These are phyloP conservation scores for Gymnopithys bicolor DNA, from an alignment of 2,797 vertebrate species.

Conservation along the genomic window DNA sequence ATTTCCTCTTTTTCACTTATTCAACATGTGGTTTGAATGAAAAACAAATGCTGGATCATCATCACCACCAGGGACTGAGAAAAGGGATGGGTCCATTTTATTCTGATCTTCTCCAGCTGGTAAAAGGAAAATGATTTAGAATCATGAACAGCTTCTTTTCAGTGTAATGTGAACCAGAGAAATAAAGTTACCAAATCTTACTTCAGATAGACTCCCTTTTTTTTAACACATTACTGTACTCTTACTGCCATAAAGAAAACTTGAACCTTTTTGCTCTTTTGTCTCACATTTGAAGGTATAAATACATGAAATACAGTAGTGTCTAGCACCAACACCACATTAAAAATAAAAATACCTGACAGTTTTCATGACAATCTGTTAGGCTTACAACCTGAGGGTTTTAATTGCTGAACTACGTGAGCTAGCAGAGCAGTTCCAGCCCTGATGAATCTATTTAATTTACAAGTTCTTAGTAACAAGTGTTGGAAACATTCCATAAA, in stretches of 20 bases:
- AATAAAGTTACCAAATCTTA: slow-evolving; percentile 25
- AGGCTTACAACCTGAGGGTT: not conserved
- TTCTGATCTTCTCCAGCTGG: slow-evolving; percentile 61
- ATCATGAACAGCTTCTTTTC: slow-evolving; percentile 38
- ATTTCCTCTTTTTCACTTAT: slow-evolving; percentile 58
- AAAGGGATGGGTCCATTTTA: slow-evolving; percentile 59
- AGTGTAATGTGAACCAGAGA: slow-evolving; percentile 13
- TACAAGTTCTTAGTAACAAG: not conserved
- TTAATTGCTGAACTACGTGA: not conserved
- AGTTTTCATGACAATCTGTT: not conserved
- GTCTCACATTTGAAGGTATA: not conserved
- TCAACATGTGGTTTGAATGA: slow-evolving; percentile 36
- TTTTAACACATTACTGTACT: not conserved
- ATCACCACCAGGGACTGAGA: not conserved
- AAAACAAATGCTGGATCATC: slow-evolving; percentile 41
- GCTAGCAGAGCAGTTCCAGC: not conserved
- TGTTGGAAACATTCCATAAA: not conserved
- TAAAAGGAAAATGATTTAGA: slow-evolving; percentile 60
- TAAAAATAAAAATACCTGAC: not conserved
- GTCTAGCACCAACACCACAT: not conserved
- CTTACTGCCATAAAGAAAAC: not conserved
- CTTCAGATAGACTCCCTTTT: not conserved
- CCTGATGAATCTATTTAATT: not conserved
- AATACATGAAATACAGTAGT: not conserved
- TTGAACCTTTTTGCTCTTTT: not conserved